Conservation (phyloP, 1,140 invertebrate species). For the Acyrthosiphon pisum region DNA sequence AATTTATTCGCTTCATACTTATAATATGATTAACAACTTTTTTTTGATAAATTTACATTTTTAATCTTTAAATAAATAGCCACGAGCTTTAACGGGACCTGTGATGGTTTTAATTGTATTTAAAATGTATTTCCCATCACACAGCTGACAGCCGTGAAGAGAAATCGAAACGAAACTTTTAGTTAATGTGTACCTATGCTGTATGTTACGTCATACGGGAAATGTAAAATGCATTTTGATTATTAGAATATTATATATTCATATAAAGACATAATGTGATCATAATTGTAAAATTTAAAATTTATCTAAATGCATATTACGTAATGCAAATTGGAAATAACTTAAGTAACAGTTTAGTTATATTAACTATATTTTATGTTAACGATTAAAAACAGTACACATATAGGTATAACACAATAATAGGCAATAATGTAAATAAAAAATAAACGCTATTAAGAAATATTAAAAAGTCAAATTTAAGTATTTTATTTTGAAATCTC, state of each 20-base stretch:
- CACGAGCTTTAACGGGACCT: not conserved
- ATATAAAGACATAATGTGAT: not conserved
- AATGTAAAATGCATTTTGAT: not conserved
- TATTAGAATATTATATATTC: not conserved
- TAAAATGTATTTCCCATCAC: not conserved
- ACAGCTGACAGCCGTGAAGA: not conserved
- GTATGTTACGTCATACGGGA: not conserved
- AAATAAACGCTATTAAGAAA: not conserved
- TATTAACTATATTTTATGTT: not conserved
- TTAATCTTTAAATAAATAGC: not conserved
- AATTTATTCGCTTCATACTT: not conserved
- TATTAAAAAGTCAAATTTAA: not conserved
- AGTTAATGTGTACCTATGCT: not conserved
- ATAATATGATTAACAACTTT: not conserved
- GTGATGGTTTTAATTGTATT: not conserved
- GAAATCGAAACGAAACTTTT: not conserved
- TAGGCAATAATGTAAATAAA: not conserved
- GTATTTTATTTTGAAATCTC: not conserved
- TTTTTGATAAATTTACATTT: not conserved
- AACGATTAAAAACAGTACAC: not conserved
- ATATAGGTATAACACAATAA: not conserved
- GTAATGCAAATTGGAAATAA: not conserved
- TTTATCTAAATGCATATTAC: not conserved
- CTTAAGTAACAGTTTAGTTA: not conserved
- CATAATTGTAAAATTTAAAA: not conserved